Conservation (phyloP, 1,140 invertebrate genomes). For the Caerostris darwini region DNA sequence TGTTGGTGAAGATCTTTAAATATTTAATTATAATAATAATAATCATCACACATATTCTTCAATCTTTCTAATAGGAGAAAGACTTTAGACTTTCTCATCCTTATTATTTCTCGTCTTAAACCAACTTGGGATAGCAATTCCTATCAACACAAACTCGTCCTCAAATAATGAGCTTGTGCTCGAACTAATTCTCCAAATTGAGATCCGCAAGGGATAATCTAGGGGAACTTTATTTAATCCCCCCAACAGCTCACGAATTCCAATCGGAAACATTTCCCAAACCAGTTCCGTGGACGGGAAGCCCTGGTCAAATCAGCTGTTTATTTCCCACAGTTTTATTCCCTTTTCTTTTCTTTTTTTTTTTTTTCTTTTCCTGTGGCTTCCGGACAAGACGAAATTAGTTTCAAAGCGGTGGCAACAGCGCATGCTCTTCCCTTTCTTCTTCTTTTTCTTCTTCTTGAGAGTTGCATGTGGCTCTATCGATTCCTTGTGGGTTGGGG, state of each 20-base stretch:
- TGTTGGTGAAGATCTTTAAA: too few relatives aligned
- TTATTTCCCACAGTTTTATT: conserved; percentile 65
- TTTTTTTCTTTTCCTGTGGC: conserved; percentile 32
- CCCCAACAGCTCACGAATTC: conserved; percentile 8
- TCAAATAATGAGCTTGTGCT: background rate
- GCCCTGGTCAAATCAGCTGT: conserved; percentile 69
- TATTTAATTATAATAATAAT: too few relatives aligned
- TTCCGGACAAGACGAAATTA: conserved; percentile 70
- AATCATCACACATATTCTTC: too few relatives aligned
- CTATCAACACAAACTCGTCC: background rate
- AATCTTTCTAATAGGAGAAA: background rate
- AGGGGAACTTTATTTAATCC: conserved; percentile 23
- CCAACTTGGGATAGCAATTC: background rate
- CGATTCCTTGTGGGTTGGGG: conserved; percentile 50
- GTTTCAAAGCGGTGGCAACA: conserved; percentile 51
- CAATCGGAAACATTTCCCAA: conserved; percentile 57
- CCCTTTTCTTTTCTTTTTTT: conserved; percentile 6
- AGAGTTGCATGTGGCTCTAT: conserved; percentile 5
- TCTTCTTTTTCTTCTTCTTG: conserved; percentile 1
- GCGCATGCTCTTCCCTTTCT: conserved; percentile 31
- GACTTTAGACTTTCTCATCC: background rate
- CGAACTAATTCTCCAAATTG: background rate
- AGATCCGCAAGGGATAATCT: background rate
- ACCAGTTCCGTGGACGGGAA: background rate
- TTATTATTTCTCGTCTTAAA: background rate